Evolutionary conservation across 1,140 invertebrate species (phyloP), one percentile per base, ranked within the genome.

Genomic region (Adoxophyes honmai): DNA sequence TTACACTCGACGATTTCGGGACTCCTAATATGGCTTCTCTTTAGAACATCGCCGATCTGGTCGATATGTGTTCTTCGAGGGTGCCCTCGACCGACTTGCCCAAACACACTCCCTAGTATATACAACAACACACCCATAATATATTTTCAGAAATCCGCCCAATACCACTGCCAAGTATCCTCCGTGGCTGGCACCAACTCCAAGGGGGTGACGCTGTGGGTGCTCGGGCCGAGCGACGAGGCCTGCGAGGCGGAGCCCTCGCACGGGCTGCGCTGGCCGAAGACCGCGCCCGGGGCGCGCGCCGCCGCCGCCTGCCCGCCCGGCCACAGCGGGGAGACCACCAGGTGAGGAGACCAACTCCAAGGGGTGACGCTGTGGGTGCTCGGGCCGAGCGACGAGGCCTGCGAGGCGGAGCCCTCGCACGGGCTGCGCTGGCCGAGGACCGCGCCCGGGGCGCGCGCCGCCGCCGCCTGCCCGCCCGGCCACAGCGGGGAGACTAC

Each of bases 91-190:
- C n/a, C n/a, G n/a, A n/a, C n/a, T n/a, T n/a, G n/a, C n/a, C n/a
- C n/a, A n/a, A n/a, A n/a, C n/a, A n/a, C n/a, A n/a, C n/a, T n/a
- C n/a, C n/a, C n/a, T n/a, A n/a, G n/a, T n/a, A n/a, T n/a, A n/a
- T n/a, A n/a, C n/a, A n/a, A n/a, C n/a, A 28, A 3, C 6, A 28
- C 21, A 2, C 6, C 2, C 2, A 44, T 18, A 33, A 58, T 52
- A 59, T 55, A 34, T 60, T 66, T 66, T 39, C 54, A 90, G 89
- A 90, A 89, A 86, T 90, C 89, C 1, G 81, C 75, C 11, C 81
- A 89, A 54, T 90, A 81, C 52, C 79, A 86, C 1, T 90, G 89
- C 60, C 86, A 89, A 74, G 86, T 89, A 8, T 86, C 86, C 13
- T 89, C 85, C 60, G 84, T 81, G 51, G 86, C 87, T 8, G 87